Conservation (phyloP, 2,888 invertebrate species). For the Molorchus minor region DNA sequence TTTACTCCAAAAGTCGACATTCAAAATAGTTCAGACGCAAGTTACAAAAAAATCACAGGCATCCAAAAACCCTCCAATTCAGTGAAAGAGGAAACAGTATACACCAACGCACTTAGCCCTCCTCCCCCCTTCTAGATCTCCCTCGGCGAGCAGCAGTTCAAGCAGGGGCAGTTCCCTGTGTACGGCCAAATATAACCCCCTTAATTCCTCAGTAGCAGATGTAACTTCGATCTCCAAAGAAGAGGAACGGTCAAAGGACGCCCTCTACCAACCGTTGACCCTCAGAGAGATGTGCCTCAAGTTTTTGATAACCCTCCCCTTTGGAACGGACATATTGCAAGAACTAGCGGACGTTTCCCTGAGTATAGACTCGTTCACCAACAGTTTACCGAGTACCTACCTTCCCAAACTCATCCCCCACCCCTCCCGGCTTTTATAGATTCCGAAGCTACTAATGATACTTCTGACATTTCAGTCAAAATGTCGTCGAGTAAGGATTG, state of each 20-base stretch:
- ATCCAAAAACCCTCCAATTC: neutral
- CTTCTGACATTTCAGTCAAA: conserved; percentile 43
- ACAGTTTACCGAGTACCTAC: conserved; percentile 38
- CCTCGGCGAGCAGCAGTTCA: conserved; percentile 63
- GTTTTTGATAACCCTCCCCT: conserved; percentile 73
- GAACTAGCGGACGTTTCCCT: conserved; percentile 73
- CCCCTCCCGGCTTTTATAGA: conserved; percentile 39
- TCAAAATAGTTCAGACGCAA: too few relatives aligned
- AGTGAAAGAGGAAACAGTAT: conserved; percentile 10
- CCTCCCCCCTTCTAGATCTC: conserved; percentile 47
- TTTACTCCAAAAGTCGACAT: too few relatives aligned
- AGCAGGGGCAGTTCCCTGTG: conserved; percentile 69
- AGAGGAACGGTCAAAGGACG: conserved; percentile 57
- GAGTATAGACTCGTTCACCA: conserved; percentile 54
- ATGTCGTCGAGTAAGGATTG: conserved; percentile 16
- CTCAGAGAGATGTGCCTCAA: conserved; percentile 74
- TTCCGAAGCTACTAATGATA: conserved; percentile 37
- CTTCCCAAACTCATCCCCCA: conserved; percentile 38
- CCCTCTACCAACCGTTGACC: conserved; percentile 47
- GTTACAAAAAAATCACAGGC: neutral
- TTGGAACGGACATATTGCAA: conserved; percentile 74
- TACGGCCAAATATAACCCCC: conserved; percentile 75
- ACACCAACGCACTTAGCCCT: conserved; percentile 45
- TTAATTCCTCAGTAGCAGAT: conserved; percentile 69
- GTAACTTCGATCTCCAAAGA: conserved; percentile 66